Conservation (phyloP, 2,113 vertebrate species). For the Cyprinodon tularosa region DNA sequence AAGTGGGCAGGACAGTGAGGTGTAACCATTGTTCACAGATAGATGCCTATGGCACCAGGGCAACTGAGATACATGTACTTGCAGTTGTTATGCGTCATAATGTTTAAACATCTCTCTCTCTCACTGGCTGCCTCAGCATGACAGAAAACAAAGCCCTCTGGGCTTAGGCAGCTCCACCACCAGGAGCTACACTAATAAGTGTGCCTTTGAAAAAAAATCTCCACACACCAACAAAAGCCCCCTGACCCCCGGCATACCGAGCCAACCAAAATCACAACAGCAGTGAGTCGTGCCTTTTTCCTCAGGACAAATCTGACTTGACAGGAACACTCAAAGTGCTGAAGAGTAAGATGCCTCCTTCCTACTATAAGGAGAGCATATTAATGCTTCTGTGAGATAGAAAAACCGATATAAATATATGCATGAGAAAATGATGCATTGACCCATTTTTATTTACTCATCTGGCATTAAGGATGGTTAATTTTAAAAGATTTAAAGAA, state of each 20-base stretch:
- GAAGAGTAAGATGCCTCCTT: conserved; percentile 23
- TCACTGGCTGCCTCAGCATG: conserved; percentile 3
- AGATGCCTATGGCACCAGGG: background rate
- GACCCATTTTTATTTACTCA: too few relatives aligned
- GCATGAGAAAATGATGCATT: too few relatives aligned
- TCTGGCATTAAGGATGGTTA: too few relatives aligned
- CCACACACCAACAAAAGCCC: conserved; percentile 21
- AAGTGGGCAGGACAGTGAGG: background rate
- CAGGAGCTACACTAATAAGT: conserved; percentile 18
- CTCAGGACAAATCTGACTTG: conserved; percentile 52
- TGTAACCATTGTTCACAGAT: background rate
- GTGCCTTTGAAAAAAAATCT: conserved; percentile 19
- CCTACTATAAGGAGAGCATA: conserved; percentile 11
- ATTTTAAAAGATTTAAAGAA: background rate
- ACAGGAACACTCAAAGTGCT: conserved; percentile 45
- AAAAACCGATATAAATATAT: background rate
- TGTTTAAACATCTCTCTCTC: conserved; percentile 9
- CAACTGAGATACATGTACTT: conserved; percentile 4
- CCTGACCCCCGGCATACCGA: conserved; percentile 16
- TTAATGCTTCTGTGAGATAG: background rate
- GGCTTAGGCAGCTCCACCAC: conserved; percentile 5
- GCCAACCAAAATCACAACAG: background rate
- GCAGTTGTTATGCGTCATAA: conserved; percentile 24
- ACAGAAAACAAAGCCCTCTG: conserved; percentile 9
- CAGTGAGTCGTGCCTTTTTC: conserved; percentile 1